A percentile compares a stretch with the other conserved stretches of the same genome.
These are phyloP conservation scores for Apamea crenata DNA, from an alignment of 2,888 invertebrate genomes.

Conservation along the genomic window DNA sequence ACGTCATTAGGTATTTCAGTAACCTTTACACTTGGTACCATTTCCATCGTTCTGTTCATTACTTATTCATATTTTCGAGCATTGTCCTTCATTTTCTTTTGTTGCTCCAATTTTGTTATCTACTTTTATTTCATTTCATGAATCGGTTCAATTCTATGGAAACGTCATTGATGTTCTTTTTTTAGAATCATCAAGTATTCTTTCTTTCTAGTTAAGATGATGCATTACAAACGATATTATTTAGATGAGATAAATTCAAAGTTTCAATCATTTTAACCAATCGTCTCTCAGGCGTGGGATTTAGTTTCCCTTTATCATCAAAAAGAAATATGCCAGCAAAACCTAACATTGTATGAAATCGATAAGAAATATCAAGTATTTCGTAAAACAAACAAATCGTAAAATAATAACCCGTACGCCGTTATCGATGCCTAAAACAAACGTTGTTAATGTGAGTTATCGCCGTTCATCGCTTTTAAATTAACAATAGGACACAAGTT, in stretches of 20 bases:
- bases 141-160: conserved; percentile 37
- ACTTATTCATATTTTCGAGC: conserved; percentile 59
- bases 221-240: not conserved
- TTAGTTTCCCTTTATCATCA: conserved; percentile 43
- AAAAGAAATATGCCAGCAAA: conserved; percentile 34
- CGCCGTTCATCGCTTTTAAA: conserved; percentile 81
- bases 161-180: conserved; percentile 18
- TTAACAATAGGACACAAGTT: conserved; percentile 82
- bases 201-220: conserved; percentile 16
- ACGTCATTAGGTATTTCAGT: conserved; percentile 54
- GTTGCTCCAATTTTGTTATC: conserved; percentile 46
- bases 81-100: conserved; percentile 58
- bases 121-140: conserved; percentile 35
- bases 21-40: conserved; percentile 39
- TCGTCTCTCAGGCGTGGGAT: conserved; percentile 25
- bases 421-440: conserved; percentile 72
- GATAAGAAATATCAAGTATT: conserved; percentile 60
- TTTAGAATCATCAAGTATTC: conserved; percentile 23
- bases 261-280: not conserved
- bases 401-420: conserved; percentile 67
- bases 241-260: not conserved
- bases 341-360: conserved; percentile 54
- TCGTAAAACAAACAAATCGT: conserved; percentile 63
- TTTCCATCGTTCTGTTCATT: conserved; percentile 49
- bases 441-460: conserved; percentile 78